Evolutionary conservation across 2,888 invertebrate species (phyloP).

Genomic region (Phytoseiulus persimilis): DNA sequence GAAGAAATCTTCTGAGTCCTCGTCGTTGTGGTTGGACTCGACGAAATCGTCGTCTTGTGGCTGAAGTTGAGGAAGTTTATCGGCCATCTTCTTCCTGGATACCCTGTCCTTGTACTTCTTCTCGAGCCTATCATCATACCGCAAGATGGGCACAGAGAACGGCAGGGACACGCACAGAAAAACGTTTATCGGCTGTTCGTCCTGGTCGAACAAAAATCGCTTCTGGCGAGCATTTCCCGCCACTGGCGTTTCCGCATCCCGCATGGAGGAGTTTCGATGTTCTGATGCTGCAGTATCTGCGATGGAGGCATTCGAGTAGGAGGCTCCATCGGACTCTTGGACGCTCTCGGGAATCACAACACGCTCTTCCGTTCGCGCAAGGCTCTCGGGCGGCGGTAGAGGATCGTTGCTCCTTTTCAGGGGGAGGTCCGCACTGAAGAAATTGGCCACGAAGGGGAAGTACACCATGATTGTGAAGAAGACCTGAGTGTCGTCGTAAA

Average conservation of each 20-base stretch:
- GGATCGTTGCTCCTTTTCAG: too few species aligned
- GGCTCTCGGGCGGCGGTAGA: too few species aligned
- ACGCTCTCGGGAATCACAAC: background rate
- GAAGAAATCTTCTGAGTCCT: too few species aligned
- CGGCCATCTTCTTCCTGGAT: too few species aligned
- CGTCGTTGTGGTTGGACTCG: too few species aligned
- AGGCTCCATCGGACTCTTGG: background rate
- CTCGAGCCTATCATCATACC: background rate
- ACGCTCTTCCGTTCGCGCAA: background rate
- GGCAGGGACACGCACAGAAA: constrained; percentile 16
- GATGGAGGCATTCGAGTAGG: background rate
- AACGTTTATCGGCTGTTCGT: constrained; percentile 13
- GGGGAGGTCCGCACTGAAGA: background rate
- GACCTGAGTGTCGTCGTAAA: constrained; percentile 13
- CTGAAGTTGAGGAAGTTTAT: too few species aligned
- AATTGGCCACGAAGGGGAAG: background rate
- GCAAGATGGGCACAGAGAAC: background rate
- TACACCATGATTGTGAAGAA: constrained; percentile 34
- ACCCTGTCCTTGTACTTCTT: too few species aligned
- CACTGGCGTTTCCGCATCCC: background rate
- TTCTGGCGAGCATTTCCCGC: background rate
- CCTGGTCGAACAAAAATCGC: background rate
- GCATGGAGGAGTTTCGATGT: too few species aligned
- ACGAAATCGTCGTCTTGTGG: too few species aligned
- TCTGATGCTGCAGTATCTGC: background rate